Evolutionary conservation across 92 coral and sea anemone species (phyloP), one percentile per base, ranked within the genome.

Genomic region (Chrysogorgia sp.): DNA sequence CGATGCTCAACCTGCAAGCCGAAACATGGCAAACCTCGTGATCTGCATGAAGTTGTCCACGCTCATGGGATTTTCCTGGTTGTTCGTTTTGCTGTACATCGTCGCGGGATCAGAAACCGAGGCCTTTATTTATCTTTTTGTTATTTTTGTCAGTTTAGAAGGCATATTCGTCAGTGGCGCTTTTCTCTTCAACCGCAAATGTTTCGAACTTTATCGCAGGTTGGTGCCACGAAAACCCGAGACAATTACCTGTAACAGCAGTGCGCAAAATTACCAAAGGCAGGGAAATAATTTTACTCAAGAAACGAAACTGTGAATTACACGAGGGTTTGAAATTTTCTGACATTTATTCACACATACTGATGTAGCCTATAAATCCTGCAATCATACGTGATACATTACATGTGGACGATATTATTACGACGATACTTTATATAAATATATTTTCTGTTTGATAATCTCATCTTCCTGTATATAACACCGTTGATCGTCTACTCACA

Each of bases 41-140:
- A n/a, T 69, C 25, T 69, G 76, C 22, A 2, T 69, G 59, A 69
- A 48, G 34, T 35, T 69, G 24, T 69, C 76, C 14, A 69, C 76
- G 20, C 34, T 69, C 19, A 64, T 64, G 71, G 71, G 71, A 2
- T 64, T 64, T 50, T 64, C 71, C 3, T 64, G 71, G 71, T 21
- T 69, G 22, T 69, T 69, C 30, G 6, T 45, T 15, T 45, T 69
- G 30, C 60, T 69, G 2, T 60, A 69, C 31, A 10, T 48, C 25
- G 35, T 48, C 20, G 29, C 28, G 0, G 33, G 13, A 69, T 25
- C 76, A 5, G 23, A n/a, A 12, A 69, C 76, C 21, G 56, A 31
- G 15, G 76, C 30, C 3, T 69, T 69, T 30, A 21, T 48, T 2
- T 45, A 45, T 49, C 61, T 69, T 1, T 69, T 69, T 21, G 59